Base-by-base conservation (phyloP, 2,888 invertebrate genomes). In the Anticlea derivata region DNA sequence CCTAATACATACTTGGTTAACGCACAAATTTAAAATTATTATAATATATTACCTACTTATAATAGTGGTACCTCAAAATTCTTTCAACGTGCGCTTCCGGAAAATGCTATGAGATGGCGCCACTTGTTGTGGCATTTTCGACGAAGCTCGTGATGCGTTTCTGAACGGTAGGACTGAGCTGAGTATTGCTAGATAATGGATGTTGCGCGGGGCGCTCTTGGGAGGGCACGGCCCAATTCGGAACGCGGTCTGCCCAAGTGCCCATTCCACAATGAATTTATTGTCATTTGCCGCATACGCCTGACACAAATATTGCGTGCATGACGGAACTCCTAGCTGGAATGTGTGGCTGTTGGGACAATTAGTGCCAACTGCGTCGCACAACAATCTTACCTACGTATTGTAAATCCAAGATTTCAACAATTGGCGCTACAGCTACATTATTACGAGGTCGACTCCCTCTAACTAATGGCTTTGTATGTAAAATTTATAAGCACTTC, bases 261-360 rank as follows among this genome's bases (percentile, higher is more conserved):
- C 73, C 81, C 78, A 82, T 87, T 87, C 86, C 82, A 86, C 86
- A 86, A 87, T 87, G 82, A 86, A 86, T 88, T 88, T 88, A 88
- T 84, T 75, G 80, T 80, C 80, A 80, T 79, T 82, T 74, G 81
- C 78, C 82, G 78, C 78, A 81, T 82, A 73, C 79, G 70, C 69
- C 75, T 80, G 85, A 81, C 84, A 86, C 70, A 17, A n/a, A n/a
- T 83, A 82, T 81, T 73, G 80, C 76, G 79, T 84, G 85, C 83
- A 85, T 80, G 80, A 80, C 77, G 75, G 59, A 60, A 63, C 50
- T 50, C 30, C 26, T 33, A 46, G 53, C 59, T 68, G 75, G 80
- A 73, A 80, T 77, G 73, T 70, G 65, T 56, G 61, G 61, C 58
- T 38, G 24, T 26, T 34, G 27, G 29, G 12, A 24, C 73, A 81